A percentile compares a stretch with the other conserved stretches of the same genome.
Evolutionary conservation across 2,888 invertebrate genomes (phyloP).

Genomic region (Odontocolon sp.): DNA sequence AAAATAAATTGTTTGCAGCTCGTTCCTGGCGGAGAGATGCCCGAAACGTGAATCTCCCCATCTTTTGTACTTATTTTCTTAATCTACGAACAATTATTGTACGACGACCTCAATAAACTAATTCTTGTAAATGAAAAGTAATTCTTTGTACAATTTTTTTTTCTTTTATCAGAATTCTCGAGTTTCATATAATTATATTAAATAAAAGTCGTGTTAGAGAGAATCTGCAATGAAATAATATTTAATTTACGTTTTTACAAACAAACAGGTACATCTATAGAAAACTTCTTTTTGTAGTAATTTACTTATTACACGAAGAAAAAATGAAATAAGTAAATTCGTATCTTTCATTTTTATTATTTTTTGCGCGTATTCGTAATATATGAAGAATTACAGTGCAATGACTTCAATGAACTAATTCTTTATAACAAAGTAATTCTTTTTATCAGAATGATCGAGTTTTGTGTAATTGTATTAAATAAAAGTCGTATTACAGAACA

Average conservation of each 20-base stretch:
- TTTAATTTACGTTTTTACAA: no score
- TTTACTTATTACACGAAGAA: no score
- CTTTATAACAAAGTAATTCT: slow-evolving; percentile 38
- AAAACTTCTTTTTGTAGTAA: no score
- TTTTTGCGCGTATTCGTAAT: slow-evolving; percentile 11
- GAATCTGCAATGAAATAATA: no score
- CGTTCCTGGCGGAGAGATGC: slow-evolving; percentile 91
- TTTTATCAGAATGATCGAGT: no score
- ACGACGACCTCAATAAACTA: slow-evolving; percentile 50
- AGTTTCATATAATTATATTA: no score
- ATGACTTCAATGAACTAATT: slow-evolving; percentile 50
- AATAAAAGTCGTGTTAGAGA: slow-evolving; percentile 34
- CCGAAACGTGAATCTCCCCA: slow-evolving; percentile 81
- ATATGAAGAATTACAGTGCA: slow-evolving; percentile 28
- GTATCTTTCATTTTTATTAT: no score
- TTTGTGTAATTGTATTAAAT: no score
- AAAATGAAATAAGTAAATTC: no score
- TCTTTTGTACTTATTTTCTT: slow-evolving; percentile 34
- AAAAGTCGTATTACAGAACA: no score
- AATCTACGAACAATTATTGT: slow-evolving; percentile 17
- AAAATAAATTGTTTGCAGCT: slow-evolving; percentile 83
- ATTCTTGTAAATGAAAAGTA: slow-evolving; percentile 41
- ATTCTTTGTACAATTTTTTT: slow-evolving; percentile 37
- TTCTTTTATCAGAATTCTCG: no score
- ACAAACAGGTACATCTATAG: no score